These are phyloP conservation scores for Agrochola macilenta DNA, from an alignment of 2,888 invertebrate species.

Conservation along the genomic window DNA sequence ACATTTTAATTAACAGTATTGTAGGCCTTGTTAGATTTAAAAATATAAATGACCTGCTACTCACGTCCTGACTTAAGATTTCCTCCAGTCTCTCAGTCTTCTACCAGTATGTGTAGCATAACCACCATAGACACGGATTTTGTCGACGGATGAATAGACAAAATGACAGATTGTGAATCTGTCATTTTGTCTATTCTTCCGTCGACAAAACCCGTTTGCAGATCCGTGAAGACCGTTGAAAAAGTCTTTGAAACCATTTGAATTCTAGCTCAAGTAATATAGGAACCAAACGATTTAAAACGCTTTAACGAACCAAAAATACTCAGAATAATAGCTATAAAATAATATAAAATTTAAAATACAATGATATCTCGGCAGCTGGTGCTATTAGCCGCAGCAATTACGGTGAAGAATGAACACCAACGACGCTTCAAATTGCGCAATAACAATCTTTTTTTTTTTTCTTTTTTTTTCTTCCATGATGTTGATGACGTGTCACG, in stretches of 20 bases:
- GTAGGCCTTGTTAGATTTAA: conserved; percentile 5
- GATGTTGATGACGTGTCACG: conserved; percentile 67
- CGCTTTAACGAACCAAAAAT: conserved; percentile 59
- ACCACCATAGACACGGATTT: no score
- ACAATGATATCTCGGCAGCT: conserved; percentile 66
- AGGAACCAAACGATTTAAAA: conserved; percentile 42
- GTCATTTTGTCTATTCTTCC: no score
- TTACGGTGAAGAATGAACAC: conserved; percentile 67
- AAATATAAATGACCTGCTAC: conserved; percentile 12
- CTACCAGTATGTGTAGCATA: not conserved
- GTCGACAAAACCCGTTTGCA: not conserved
- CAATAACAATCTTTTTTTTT: conserved; percentile 63
- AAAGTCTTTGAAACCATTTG: conserved; percentile 8
- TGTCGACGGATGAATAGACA: no score
- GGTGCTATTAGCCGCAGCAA: conserved; percentile 67
- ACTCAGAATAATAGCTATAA: conserved; percentile 58
- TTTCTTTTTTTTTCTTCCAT: conserved; percentile 55
- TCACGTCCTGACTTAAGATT: conserved; percentile 19
- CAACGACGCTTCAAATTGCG: conserved; percentile 68
- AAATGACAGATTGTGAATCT: no score
- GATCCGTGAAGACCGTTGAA: not conserved
- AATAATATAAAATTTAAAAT: conserved; percentile 65
- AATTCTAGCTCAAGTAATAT: conserved; percentile 15
- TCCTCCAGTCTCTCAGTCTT: no score
- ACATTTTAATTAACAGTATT: conserved; percentile 24